A percentile compares a stretch with the other conserved stretches of the same genome.
phyloP scores from a whole-genome alignment of 1,140 invertebrate species.

The Formica exsecta region DNA sequence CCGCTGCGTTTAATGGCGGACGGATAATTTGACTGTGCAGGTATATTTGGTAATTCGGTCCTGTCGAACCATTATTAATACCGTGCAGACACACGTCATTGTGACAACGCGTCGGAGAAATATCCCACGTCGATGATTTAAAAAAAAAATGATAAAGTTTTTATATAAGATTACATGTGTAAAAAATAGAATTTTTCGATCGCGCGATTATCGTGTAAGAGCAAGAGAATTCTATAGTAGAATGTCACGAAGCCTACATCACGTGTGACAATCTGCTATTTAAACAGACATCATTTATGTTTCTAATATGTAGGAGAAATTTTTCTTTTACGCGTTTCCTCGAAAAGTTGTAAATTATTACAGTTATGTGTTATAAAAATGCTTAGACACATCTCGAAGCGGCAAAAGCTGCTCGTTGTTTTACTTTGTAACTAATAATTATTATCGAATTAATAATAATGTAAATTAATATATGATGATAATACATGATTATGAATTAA shows the following conservation, averaged over 20 bases:
- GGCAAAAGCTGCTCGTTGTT: neutral
- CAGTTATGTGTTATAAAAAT: neutral
- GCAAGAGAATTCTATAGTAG: neutral
- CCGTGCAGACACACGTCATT: neutral
- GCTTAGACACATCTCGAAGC: neutral
- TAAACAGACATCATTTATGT: neutral
- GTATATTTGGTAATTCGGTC: constrained; percentile 47
- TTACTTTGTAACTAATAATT: neutral
- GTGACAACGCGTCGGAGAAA: neutral
- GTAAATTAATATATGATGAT: too few relatives aligned
- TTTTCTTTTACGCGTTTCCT: neutral
- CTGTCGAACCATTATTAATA: constrained; percentile 38
- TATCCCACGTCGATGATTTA: neutral
- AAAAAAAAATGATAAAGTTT: neutral
- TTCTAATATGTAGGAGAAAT: neutral
- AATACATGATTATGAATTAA: neutral
- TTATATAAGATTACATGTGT: neutral
- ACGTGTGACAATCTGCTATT: neutral
- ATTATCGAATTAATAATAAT: too few relatives aligned
- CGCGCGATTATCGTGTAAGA: neutral
- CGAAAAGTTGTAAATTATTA: neutral
- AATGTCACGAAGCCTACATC: neutral
- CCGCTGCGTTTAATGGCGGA: constrained; percentile 44
- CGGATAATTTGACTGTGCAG: constrained; percentile 51
- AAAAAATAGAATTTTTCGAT: neutral